Conservation (phyloP, 2,888 invertebrate species). For the Aricia artaxerxes region DNA sequence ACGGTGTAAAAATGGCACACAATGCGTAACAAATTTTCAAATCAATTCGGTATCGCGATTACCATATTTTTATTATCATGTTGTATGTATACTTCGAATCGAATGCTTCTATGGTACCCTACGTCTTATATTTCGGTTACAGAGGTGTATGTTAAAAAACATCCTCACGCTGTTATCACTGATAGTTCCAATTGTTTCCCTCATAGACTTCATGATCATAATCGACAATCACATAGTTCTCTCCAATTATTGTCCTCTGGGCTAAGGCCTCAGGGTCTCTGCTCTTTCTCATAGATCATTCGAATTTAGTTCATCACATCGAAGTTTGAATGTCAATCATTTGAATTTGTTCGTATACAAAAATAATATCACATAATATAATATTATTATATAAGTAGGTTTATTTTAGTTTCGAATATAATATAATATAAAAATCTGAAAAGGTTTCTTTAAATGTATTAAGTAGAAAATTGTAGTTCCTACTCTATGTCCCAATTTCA, state of each 20-base stretch:
- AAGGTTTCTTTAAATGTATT: too few relatives aligned
- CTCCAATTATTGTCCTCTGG: not conserved
- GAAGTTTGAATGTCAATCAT: too few relatives aligned
- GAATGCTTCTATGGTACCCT: not conserved
- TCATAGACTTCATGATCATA: not conserved
- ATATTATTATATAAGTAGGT: too few relatives aligned
- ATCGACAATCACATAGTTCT: not conserved
- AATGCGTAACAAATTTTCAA: constrained; percentile 70
- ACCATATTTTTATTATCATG: constrained; percentile 58
- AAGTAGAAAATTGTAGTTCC: too few relatives aligned
- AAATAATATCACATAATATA: too few relatives aligned
- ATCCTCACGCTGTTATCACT: not conserved
- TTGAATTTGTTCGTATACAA: too few relatives aligned
- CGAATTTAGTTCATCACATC: too few relatives aligned
- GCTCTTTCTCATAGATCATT: too few relatives aligned
- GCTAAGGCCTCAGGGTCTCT: too few relatives aligned
- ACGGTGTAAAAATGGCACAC: constrained; percentile 56
- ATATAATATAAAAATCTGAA: too few relatives aligned
- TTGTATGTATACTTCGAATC: constrained; percentile 21
- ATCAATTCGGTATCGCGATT: constrained; percentile 68
- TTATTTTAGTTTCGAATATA: too few relatives aligned
- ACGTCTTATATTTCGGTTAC: not conserved
- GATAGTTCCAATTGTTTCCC: not conserved
- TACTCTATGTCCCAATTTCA: too few relatives aligned
- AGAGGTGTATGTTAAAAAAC: not conserved